Percentiles rank a stretch among this genome's conserved stretches.
Conservation (phyloP, 2,113 vertebrate species). For the Odontesthes bonariensis region DNA sequence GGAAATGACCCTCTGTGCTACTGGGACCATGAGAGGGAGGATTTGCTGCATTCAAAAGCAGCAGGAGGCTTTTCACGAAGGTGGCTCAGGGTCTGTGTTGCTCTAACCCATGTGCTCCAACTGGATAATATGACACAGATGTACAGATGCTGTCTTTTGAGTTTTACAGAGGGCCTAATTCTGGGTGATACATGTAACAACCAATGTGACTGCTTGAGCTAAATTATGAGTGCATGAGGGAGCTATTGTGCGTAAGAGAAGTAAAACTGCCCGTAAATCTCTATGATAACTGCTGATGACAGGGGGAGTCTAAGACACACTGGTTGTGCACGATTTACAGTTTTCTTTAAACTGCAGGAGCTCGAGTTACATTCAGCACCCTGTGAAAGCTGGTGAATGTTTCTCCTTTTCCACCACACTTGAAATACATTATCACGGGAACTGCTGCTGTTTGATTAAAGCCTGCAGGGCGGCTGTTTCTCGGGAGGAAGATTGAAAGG, state of each 20-base stretch:
- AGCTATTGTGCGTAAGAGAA: conserved; percentile 46
- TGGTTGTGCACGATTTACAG: conserved; percentile 39
- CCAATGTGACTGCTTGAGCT: background rate
- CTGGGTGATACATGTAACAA: conserved; percentile 1
- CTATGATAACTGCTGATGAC: conserved; percentile 42
- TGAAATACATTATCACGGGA: conserved; percentile 56
- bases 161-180: conserved; percentile 18
- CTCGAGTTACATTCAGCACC: background rate
- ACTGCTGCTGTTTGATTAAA: conserved; percentile 50
- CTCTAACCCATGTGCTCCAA: conserved; percentile 35
- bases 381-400: conserved; percentile 1
- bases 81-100: conserved; percentile 27
- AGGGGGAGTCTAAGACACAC: conserved; percentile 27
- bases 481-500: too few relatives aligned
- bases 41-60: background rate
- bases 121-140: conserved; percentile 57
- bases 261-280: conserved; percentile 52
- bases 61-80: background rate
- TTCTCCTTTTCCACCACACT: conserved; percentile 17
- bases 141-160: conserved; percentile 32
- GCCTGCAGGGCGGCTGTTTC: background rate
- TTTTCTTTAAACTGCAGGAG: conserved; percentile 35
- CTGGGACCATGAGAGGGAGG: conserved; percentile 49
- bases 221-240: conserved; percentile 43
- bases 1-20: conserved; percentile 72